Percentiles rank a stretch among this genome's conserved stretches.
These are phyloP conservation scores for Gerris lacustris DNA, from an alignment of 2,888 invertebrate genomes.

Conservation along the genomic window DNA sequence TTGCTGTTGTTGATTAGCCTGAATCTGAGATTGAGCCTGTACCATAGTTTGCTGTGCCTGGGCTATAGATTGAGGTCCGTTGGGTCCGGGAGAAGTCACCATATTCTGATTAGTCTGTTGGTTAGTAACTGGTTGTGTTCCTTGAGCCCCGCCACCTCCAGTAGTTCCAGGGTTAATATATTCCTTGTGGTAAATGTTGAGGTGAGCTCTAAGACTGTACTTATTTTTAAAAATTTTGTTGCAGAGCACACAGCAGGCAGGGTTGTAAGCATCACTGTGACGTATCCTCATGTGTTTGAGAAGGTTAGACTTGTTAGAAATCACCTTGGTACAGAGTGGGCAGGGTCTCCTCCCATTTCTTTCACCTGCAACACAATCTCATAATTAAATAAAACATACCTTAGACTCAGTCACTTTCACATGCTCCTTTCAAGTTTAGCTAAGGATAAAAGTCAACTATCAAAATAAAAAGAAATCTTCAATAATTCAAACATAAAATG, in stretches of 20 bases:
- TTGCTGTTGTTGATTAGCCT: no score
- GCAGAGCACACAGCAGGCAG: slow-evolving; percentile 33
- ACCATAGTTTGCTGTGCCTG: no score
- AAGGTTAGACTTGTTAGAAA: slow-evolving; percentile 36
- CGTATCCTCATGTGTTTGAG: slow-evolving; percentile 36
- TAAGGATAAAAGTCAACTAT: not conserved
- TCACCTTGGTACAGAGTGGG: slow-evolving; percentile 35
- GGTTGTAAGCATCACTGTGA: slow-evolving; percentile 33
- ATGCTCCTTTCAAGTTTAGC: no score
- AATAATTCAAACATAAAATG: not conserved
- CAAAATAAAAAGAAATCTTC: not conserved
- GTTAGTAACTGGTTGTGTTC: not conserved
- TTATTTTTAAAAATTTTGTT: slow-evolving; percentile 36
- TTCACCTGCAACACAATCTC: slow-evolving; percentile 21
- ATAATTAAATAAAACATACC: not conserved
- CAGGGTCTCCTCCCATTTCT: slow-evolving; percentile 33
- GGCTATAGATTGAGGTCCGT: no score
- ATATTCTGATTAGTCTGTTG: not conserved
- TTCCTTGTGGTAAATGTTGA: slow-evolving; percentile 35
- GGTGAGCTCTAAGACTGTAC: slow-evolving; percentile 35
- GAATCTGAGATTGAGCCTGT: no score
- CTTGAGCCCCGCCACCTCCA: not conserved
- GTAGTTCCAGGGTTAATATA: slow-evolving; percentile 20
- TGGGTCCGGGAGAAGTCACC: not conserved
- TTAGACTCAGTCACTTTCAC: no score